phyloP scores from a whole-genome alignment of 1,140 invertebrate species.

The Homalodisca vitripennis region DNA sequence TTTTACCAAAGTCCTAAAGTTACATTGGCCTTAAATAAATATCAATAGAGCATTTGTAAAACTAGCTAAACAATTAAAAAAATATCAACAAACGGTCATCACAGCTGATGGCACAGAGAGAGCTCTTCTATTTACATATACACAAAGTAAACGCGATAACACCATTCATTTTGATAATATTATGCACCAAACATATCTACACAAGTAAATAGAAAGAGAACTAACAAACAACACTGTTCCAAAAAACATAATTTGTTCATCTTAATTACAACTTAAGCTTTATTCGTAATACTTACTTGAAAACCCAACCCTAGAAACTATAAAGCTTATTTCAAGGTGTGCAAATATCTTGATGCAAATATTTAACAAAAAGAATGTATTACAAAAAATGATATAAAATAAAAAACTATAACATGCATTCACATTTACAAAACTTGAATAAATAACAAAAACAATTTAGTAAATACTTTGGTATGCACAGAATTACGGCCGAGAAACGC shows the following conservation, averaged over 20 bases:
- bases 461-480: constrained; percentile 13
- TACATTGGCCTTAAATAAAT: constrained; percentile 8
- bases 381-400: too few species aligned
- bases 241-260: neutral
- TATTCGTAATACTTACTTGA: neutral
- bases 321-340: too few species aligned
- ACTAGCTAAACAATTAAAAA: neutral
- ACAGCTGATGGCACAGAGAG: constrained; percentile 13
- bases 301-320: too few species aligned
- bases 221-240: neutral
- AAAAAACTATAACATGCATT: too few species aligned
- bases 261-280: neutral
- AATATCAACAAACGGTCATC: constrained; percentile 18
- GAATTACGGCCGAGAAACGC: neutral
- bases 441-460: constrained; percentile 22
- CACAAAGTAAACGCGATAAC: neutral
- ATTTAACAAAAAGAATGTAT: too few species aligned
- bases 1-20: neutral
- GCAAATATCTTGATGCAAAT: too few species aligned
- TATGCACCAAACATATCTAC: neutral
- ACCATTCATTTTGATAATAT: neutral
- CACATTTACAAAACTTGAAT: constrained; percentile 16
- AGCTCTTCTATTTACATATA: neutral
- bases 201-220: neutral
- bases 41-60: constrained; percentile 11